A percentile compares a stretch with the other conserved stretches of the same genome.
These are phyloP conservation scores for Oreochromis tanganicae DNA, from an alignment of 2,113 vertebrate genomes.

Conservation along the genomic window DNA sequence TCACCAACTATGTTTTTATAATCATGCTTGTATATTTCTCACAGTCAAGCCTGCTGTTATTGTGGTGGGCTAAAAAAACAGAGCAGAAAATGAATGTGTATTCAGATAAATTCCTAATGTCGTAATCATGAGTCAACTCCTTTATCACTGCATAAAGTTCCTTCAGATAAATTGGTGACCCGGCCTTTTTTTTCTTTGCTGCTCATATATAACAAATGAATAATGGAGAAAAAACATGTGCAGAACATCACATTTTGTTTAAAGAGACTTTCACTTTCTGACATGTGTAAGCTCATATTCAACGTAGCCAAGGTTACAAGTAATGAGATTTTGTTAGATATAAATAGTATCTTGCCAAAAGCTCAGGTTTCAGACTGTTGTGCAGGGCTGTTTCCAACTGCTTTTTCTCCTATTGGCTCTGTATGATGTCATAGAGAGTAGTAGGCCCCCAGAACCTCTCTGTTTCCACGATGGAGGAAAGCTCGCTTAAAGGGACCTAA, in stretches of 20 bases:
- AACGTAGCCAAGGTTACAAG: rapidly evolving
- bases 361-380: not conserved
- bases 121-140: not conserved
- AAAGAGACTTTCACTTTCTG: not conserved
- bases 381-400: not conserved
- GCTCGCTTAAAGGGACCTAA: not conserved
- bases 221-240: not conserved
- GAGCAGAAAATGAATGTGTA: not conserved
- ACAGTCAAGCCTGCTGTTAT: not conserved
- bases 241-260: not conserved
- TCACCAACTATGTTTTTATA: not conserved
- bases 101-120: not conserved
- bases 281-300: not conserved
- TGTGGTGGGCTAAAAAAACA: not conserved
- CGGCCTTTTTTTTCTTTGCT: rapidly evolving
- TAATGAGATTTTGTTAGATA: not conserved
- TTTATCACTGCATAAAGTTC: not conserved
- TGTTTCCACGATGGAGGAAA: not conserved
- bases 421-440: not conserved
- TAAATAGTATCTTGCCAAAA: not conserved
- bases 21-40: not conserved
- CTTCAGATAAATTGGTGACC: not conserved
- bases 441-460: not conserved
- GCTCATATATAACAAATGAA: not conserved
- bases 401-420: not conserved